These are phyloP conservation scores for Microcebus tavaratra DNA, from an alignment of 2,113 vertebrate species.

Conservation along the genomic window DNA sequence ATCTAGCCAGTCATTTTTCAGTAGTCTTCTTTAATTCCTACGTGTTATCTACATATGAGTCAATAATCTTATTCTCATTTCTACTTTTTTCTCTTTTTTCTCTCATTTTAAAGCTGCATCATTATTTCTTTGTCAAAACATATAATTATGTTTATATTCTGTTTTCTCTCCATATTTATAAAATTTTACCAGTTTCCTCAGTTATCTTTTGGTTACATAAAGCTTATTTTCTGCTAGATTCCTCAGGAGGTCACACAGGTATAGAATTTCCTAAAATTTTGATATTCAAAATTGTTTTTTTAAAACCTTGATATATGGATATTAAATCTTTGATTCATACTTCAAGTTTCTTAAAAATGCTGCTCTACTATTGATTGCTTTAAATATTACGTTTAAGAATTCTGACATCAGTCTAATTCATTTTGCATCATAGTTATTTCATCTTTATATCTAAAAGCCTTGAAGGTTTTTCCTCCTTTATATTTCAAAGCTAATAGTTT, in stretches of 20 bases:
- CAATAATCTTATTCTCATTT: neutral
- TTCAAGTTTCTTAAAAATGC: neutral
- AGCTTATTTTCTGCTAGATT: neutral
- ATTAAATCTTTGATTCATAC: neutral
- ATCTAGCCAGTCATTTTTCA: neutral
- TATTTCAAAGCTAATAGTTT: neutral
- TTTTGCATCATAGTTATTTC: neutral
- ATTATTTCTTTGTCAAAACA: neutral
- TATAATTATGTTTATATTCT: neutral
- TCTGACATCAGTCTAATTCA: neutral
- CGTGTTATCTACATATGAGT: neutral
- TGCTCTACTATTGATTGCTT: neutral
- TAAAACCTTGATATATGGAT: neutral
- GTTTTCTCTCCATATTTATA: neutral
- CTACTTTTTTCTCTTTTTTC: neutral
- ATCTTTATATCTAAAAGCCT: neutral
- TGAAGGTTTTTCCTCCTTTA: neutral
- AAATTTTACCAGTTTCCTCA: neutral
- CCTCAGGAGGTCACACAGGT: neutral
- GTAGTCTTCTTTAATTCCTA: neutral
- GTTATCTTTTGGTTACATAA: neutral
- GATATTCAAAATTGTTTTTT: neutral
- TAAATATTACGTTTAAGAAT: neutral
- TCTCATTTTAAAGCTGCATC: neutral
- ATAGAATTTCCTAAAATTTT: neutral